Evolutionary conservation across 2,113 vertebrate species (phyloP).

Genomic region (Colistium nudipinnis): DNA sequence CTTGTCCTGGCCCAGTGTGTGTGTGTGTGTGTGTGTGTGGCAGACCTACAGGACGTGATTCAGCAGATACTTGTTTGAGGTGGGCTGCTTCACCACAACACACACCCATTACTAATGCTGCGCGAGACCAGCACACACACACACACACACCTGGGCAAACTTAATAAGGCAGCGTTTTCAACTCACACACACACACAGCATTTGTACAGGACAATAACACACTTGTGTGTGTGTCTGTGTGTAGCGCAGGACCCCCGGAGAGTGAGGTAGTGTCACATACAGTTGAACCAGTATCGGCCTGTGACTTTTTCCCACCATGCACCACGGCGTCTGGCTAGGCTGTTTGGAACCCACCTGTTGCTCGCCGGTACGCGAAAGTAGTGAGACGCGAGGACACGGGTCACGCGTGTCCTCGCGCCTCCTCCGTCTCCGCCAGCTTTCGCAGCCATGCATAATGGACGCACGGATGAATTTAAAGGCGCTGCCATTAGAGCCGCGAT

Average conservation of each 20-base stretch:
- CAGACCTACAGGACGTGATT: conserved; percentile 52
- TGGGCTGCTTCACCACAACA: conserved; percentile 29
- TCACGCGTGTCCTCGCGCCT: too few species aligned
- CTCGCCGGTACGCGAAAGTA: too few species aligned
- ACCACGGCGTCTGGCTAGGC: conserved; percentile 3
- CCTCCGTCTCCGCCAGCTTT: too few species aligned
- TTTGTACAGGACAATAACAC: not conserved
- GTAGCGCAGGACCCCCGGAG: too few species aligned
- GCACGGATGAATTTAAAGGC: too few species aligned
- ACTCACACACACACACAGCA: not conserved
- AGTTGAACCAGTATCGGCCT: not conserved
- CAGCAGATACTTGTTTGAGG: conserved; percentile 51
- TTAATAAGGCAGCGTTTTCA: not conserved
- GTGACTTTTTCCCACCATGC: conserved; percentile 22
- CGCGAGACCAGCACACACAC: not conserved
- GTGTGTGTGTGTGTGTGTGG: conserved; percentile 38
- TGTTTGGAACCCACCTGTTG: too few species aligned
- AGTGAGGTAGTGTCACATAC: not conserved
- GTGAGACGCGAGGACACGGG: too few species aligned
- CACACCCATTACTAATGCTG: conserved; percentile 11
- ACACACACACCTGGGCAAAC: conserved; percentile 3
- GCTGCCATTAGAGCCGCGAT: too few species aligned
- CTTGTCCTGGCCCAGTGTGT: conserved; percentile 22
- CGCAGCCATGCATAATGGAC: too few species aligned
- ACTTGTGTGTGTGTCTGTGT: too few species aligned